Evolutionary conservation across 2,797 vertebrate species (phyloP).

Genomic region (Cirrhinus molitorella): DNA sequence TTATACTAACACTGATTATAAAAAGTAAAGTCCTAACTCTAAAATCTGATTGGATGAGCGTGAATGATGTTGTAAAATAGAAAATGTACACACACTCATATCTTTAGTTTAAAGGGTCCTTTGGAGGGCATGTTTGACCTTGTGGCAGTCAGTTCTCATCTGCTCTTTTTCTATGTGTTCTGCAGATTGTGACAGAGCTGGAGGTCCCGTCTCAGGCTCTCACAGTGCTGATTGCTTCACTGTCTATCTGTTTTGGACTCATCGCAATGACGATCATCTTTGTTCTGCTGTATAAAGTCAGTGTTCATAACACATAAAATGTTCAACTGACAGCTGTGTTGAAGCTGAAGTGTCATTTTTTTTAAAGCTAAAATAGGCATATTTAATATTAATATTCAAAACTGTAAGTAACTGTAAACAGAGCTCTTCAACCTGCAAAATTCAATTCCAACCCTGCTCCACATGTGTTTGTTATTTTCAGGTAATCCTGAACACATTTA

Average conservation of each 20-base stretch:
- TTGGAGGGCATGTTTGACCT: neutral
- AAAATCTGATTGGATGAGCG: too few species aligned
- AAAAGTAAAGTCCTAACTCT: neutral
- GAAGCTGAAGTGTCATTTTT: neutral
- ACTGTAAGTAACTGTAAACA: neutral
- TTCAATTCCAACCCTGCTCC: neutral
- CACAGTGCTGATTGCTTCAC: constrained; percentile 18
- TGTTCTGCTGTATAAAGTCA: constrained; percentile 60
- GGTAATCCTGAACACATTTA: too few species aligned
- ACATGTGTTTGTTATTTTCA: too few species aligned
- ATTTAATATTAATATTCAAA: neutral
- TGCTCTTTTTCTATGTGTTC: constrained; percentile 5
- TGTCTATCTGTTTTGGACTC: constrained; percentile 51
- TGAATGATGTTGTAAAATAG: too few species aligned
- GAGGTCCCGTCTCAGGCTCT: constrained; percentile 29
- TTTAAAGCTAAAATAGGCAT: neutral
- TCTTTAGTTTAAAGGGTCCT: neutral
- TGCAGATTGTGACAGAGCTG: constrained; percentile 57
- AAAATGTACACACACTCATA: neutral
- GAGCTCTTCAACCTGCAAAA: neutral
- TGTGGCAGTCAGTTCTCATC: neutral
- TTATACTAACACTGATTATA: neutral
- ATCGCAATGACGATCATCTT: constrained; percentile 47
- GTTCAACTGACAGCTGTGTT: neutral
- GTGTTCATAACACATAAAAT: constrained; percentile 17